Percentiles rank a stretch among this genome's conserved stretches.
Conservation (phyloP, 2,888 invertebrate genomes). For the Drosophila algonquin region DNA sequence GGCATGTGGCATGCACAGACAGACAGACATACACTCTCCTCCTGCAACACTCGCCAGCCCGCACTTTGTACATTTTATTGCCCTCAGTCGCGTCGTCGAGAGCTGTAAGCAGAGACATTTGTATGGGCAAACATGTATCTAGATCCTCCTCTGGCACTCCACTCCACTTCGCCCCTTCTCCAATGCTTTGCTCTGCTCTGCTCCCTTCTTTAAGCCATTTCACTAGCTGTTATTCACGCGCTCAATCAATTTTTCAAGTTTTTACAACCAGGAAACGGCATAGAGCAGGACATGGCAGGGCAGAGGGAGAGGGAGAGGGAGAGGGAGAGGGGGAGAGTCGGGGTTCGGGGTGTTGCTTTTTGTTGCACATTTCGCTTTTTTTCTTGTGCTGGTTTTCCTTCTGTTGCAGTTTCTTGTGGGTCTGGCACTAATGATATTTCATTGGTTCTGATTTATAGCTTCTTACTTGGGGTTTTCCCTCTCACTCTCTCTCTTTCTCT, state of each 20-base stretch:
- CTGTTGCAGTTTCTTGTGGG: neutral
- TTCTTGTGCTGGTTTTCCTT: neutral
- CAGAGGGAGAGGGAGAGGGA: neutral
- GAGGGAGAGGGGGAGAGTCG: no score
- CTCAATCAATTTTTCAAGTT: slow-evolving; percentile 78
- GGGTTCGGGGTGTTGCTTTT: slow-evolving; percentile 1
- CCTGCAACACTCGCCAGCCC: slow-evolving; percentile 27
- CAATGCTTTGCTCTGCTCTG: no score
- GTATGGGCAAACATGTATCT: slow-evolving; percentile 67
- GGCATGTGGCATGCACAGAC: slow-evolving; percentile 26
- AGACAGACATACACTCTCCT: neutral
- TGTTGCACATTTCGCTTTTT: slow-evolving; percentile 27
- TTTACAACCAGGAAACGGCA: slow-evolving; percentile 52
- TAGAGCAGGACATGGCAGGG: neutral
- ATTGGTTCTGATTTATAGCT: slow-evolving; percentile 74
- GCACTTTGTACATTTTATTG: slow-evolving; percentile 79
- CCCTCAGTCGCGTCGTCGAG: slow-evolving; percentile 39
- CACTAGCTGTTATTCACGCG: slow-evolving; percentile 75
- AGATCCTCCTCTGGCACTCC: neutral
- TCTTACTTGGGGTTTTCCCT: neutral
- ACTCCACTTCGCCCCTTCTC: no score
- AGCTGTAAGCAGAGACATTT: slow-evolving; percentile 69
- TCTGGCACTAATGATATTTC: slow-evolving; percentile 70
- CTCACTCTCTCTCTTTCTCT: no score
- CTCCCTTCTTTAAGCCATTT: slow-evolving; percentile 46